Percentiles rank a stretch among this genome's conserved stretches.
Conservation (phyloP, 2,888 invertebrate species). For the Calliphora vomitoria region DNA sequence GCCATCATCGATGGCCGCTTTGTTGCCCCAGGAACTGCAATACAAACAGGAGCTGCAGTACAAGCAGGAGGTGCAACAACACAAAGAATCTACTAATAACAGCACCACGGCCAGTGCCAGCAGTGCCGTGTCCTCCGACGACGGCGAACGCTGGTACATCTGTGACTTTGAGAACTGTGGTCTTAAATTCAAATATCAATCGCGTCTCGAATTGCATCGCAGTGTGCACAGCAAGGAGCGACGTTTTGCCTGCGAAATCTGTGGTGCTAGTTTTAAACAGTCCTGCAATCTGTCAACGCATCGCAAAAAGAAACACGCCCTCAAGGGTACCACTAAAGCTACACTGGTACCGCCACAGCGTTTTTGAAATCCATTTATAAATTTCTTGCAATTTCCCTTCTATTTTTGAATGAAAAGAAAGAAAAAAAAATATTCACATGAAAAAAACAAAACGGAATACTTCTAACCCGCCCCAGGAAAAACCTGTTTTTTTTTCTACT, state of each 20-base stretch:
- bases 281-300: conserved; percentile 82
- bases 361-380: conserved; percentile 74
- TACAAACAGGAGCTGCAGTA: conserved; percentile 70
- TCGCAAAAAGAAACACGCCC: conserved; percentile 81
- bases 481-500: conserved; percentile 15
- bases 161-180: conserved; percentile 81
- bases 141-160: conserved; percentile 82
- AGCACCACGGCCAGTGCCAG: conserved; percentile 82
- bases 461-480: conserved; percentile 53
- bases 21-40: conserved; percentile 65
- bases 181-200: conserved; percentile 82
- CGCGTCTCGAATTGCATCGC: conserved; percentile 81
- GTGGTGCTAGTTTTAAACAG: conserved; percentile 81
- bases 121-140: conserved; percentile 82
- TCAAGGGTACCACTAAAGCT: conserved; percentile 79
- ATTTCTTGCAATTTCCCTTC: conserved; percentile 72
- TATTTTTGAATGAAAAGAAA: conserved; percentile 64
- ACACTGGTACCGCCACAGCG: conserved; percentile 72
- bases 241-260: conserved; percentile 81
- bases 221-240: conserved; percentile 82
- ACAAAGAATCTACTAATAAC: conserved; percentile 80
- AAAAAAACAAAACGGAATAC: conserved; percentile 20
- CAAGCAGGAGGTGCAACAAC: conserved; percentile 73
- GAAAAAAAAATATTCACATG: not conserved
- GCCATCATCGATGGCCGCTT: conserved; percentile 72